Conservation (phyloP, 2,888 invertebrate species). For the Sepiola atlantica region DNA sequence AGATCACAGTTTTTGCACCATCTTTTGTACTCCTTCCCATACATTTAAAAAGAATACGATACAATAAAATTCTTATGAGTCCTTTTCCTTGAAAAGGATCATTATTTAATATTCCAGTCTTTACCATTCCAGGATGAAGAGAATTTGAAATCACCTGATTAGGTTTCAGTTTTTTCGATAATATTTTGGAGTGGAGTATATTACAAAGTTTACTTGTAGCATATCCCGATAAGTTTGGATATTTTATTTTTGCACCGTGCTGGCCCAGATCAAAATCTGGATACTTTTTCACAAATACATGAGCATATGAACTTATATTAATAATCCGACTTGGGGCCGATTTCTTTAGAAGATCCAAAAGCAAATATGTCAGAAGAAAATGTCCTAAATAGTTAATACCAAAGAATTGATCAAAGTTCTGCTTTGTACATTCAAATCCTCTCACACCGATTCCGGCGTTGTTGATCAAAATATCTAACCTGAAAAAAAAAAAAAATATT, state of each 20-base stretch:
- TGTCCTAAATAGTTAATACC: slow-evolving; percentile 42
- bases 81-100: background rate
- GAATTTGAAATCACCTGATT: slow-evolving; percentile 11
- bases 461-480: slow-evolving; percentile 45
- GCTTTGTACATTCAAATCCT: background rate
- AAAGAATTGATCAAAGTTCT: slow-evolving; percentile 36
- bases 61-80: background rate
- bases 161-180: slow-evolving; percentile 1
- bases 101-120: slow-evolving; percentile 41
- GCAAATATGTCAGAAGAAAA: slow-evolving; percentile 36
- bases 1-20: slow-evolving; percentile 23
- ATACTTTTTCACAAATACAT: slow-evolving; percentile 39
- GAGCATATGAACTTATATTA: slow-evolving; percentile 34
- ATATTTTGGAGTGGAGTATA: background rate
- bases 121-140: slow-evolving; percentile 42
- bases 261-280: background rate
- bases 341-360: slow-evolving; percentile 37
- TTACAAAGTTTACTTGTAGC: slow-evolving; percentile 43
- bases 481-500: slow-evolving; percentile 23
- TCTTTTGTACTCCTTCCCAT: slow-evolving; percentile 41
- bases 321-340: slow-evolving; percentile 44
- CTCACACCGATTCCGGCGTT: slow-evolving; percentile 44
- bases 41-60: slow-evolving; percentile 39
- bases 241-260: background rate
- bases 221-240: slow-evolving; percentile 33